Base-by-base conservation (phyloP, 2,888 invertebrate species). In the Scelioninae gen. 1 region DNA sequence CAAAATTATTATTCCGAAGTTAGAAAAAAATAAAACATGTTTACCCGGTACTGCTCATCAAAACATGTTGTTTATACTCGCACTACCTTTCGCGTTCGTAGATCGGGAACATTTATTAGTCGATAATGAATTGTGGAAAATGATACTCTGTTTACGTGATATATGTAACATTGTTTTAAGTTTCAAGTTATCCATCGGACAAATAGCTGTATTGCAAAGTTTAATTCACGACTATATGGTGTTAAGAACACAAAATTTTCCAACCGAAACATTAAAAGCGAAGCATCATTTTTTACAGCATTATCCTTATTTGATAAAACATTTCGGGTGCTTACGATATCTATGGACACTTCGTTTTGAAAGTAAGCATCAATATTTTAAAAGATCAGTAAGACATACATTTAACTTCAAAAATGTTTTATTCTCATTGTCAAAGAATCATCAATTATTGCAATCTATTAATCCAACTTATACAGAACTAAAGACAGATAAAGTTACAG, bases 311-410 rank as follows among this genome's bases (percentile, higher is more conserved):
- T 45, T 85, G n/a, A 85, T 86, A 9, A 5, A 53, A 11, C n/a
- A 74, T 13, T 87, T 83, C 63, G 86, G 86, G 1, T 80, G 76
- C 6, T 31, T 86, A 8, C 81, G 81, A 60, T 78, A 84, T 38
- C 13, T 82, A 0, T 86, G 82, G 78, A 85, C 82, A 2, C 47
- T 85, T 0, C n/a, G 84, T 9, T 87, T 85, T 68, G 88, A 88
- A 66, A 84, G 84, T 31, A 86, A 85, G 56, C 86, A 88, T 32
- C 71, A 51, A 62, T 72, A 72, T 51, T 72, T 72, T 29, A 72
- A 62, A 51, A 62, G 11, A 16, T 15, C 13, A 13, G 31, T 62
- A 6, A 72, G 51, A 49, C 60, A 62, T 51, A 13, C 11, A n/a
- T 38, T 15, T 6, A 63, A 63, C 47, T 63, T 63, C 15, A 47